Conservation (phyloP, 2,888 invertebrate species). For the Rhamphomyia laevipes region DNA sequence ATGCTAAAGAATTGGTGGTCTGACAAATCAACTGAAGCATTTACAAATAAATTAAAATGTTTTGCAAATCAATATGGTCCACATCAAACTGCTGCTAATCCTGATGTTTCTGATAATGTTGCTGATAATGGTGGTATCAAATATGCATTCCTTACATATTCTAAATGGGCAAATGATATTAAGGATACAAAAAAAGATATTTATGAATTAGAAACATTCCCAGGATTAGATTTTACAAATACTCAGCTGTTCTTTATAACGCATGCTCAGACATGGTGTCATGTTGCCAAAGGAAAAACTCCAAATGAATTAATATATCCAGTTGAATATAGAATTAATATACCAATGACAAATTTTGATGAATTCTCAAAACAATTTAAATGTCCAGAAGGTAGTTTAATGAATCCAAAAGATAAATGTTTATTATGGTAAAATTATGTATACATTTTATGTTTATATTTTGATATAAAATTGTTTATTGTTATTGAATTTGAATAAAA, state of each 20-base stretch:
- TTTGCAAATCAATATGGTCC: not conserved
- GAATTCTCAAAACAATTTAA: not conserved
- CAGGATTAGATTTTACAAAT: not conserved
- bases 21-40: not conserved
- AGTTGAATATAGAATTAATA: slow-evolving; percentile 1
- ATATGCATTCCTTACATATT: not conserved
- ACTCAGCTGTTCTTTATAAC: not conserved
- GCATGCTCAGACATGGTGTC: slow-evolving; percentile 1
- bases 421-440: not conserved
- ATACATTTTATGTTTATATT: too few relatives aligned
- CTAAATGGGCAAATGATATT: not conserved
- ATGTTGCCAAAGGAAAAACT: not conserved
- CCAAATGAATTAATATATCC: not conserved
- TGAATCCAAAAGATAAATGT: slow-evolving; percentile 1
- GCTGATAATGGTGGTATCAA: not conserved
- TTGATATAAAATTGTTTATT: too few relatives aligned
- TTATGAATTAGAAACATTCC: not conserved
- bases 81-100: not conserved
- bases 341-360: slow-evolving; percentile 1
- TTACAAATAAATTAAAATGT: not conserved
- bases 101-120: not conserved
- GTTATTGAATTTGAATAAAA: too few relatives aligned
- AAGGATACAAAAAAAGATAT: not conserved
- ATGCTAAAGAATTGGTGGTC: not conserved
- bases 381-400: not conserved